A percentile compares a stretch with the other conserved stretches of the same genome.
Conservation (phyloP, 1,140 invertebrate genomes). For the Nephotettix cincticeps region DNA sequence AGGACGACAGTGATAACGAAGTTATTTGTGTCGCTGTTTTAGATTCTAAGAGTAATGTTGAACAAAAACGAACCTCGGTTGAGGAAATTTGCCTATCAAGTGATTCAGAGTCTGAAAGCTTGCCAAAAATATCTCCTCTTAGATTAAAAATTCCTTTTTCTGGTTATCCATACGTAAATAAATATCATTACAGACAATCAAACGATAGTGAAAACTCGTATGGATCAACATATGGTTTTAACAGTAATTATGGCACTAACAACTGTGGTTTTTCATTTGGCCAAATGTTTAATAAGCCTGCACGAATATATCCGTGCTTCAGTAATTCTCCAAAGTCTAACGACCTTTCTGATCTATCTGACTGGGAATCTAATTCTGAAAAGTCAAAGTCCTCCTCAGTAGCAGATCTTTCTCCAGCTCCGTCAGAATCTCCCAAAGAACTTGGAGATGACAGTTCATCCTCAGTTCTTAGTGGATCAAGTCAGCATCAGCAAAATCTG, state of each 20-base stretch:
- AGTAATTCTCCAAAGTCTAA: not conserved
- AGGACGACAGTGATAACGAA: conserved; percentile 1
- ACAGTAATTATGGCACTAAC: not conserved
- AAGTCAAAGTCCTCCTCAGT: not conserved
- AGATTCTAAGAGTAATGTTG: not conserved
- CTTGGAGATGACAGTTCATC: not conserved
- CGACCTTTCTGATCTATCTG: not conserved
- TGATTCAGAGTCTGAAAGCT: not conserved
- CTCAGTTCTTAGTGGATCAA: not conserved
- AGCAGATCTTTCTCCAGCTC: not conserved
- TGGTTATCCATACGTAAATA: not conserved
- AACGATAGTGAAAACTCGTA: not conserved
- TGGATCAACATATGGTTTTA: too few species aligned
- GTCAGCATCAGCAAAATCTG: not conserved
- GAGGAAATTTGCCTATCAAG: conserved; percentile 15
- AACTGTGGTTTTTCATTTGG: not conserved
- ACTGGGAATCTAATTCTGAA: not conserved
- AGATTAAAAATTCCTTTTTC: not conserved
- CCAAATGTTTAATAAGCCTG: not conserved
- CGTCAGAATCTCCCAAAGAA: not conserved
- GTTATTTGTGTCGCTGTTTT: not conserved
- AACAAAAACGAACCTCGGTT: not conserved
- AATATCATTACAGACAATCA: not conserved
- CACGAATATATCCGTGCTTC: not conserved
- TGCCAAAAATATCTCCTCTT: not conserved